These are phyloP conservation scores for Agriotes lineatus DNA, from an alignment of 2,888 invertebrate species.

Conservation along the genomic window DNA sequence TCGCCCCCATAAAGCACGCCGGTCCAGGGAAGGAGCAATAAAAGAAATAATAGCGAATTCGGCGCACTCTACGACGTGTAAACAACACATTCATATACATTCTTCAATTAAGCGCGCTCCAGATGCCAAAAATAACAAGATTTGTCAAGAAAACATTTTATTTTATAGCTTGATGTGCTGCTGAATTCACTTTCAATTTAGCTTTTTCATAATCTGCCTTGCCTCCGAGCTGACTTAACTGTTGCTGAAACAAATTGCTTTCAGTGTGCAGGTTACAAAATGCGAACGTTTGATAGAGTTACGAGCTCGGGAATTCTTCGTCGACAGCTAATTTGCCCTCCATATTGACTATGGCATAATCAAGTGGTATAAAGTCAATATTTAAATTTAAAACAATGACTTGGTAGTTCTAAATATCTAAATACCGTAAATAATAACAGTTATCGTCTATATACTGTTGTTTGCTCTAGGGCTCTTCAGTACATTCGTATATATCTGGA, in stretches of 20 bases:
- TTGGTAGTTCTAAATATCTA: too few species aligned
- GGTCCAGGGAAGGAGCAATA: conserved; percentile 34
- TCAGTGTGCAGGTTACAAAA: not conserved
- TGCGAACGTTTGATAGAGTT: too few species aligned
- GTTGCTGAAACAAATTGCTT: not conserved
- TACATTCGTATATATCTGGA: too few species aligned
- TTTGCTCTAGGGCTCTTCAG: too few species aligned
- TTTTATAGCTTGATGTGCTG: conserved; percentile 32
- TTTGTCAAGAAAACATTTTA: conserved; percentile 48
- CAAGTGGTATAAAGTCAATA: too few species aligned
- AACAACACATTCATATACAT: conserved; percentile 48
- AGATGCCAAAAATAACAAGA: conserved; percentile 49
- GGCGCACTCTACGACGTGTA: conserved; percentile 46
- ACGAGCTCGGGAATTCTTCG: too few species aligned
- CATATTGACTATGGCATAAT: too few species aligned
- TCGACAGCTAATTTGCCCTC: too few species aligned
- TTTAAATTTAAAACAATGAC: too few species aligned
- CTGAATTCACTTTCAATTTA: conserved; percentile 33
- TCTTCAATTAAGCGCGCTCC: conserved; percentile 49
- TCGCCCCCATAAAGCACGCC: conserved; percentile 27
- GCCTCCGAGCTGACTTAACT: not conserved
- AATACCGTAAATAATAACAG: too few species aligned
- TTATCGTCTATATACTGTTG: too few species aligned
- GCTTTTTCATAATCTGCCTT: conserved; percentile 14
- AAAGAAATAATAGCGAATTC: conserved; percentile 47